phyloP scores from a whole-genome alignment of 2,888 invertebrate genomes.

The Drosophila hamatofila region DNA sequence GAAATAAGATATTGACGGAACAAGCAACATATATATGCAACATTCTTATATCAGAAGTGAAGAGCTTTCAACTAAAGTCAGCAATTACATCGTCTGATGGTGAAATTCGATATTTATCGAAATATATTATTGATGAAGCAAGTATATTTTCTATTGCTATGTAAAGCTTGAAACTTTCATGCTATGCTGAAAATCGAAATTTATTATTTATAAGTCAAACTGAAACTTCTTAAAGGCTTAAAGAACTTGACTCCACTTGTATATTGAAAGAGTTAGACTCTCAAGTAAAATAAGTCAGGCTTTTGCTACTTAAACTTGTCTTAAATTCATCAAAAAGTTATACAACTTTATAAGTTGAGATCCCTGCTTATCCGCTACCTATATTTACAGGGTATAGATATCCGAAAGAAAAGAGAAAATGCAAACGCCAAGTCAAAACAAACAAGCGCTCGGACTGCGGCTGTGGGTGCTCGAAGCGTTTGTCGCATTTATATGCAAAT shows the following conservation, averaged over 20 bases:
- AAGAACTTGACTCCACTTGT: neutral
- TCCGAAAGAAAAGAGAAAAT: conserved; percentile 10
- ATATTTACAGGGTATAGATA: conserved; percentile 1
- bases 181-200: neutral
- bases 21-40: neutral
- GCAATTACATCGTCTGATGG: too few species aligned
- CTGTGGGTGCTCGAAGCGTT: conserved; percentile 60
- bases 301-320: neutral
- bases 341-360: neutral
- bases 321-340: neutral
- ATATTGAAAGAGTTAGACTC: neutral
- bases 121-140: too few species aligned
- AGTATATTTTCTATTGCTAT: too few species aligned
- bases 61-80: neutral
- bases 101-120: neutral
- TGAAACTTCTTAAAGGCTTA: neutral
- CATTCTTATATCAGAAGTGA: neutral
- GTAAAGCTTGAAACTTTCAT: too few species aligned
- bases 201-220: neutral
- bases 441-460: conserved; percentile 51
- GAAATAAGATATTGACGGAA: too few species aligned
- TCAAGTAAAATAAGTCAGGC: neutral
- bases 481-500: conserved; percentile 80
- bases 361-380: neutral
- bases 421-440: conserved; percentile 27